A percentile compares a stretch with the other conserved stretches of the same genome.
These are phyloP conservation scores for Strongylocentrotus purpuratus DNA, from an alignment of 35 echinoderm and acorn worm genomes.

Conservation along the genomic window DNA sequence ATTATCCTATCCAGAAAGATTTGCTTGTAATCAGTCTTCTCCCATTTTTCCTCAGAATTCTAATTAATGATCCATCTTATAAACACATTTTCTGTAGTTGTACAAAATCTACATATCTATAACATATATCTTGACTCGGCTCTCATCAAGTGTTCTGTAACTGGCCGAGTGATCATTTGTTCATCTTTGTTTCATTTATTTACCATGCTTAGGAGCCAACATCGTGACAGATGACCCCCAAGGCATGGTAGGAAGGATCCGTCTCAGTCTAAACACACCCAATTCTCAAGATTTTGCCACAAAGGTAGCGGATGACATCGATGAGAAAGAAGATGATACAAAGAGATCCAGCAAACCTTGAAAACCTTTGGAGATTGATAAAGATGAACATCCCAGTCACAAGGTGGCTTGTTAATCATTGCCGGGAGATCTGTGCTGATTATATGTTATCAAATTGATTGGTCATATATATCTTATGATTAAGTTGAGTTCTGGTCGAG, in stretches of 20 bases:
- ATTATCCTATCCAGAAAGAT: constrained; percentile 24
- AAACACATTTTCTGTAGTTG: no score
- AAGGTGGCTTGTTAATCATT: background rate
- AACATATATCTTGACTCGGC: no score
- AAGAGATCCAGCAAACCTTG: constrained; percentile 65
- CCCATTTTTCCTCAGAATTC: background rate
- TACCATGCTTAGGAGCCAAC: constrained; percentile 67
- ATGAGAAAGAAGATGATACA: constrained; percentile 79
- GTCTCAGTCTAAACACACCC: constrained; percentile 53
- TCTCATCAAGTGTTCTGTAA: no score
- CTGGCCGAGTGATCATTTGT: background rate
- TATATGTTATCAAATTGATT: background rate
- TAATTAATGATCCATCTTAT: no score
- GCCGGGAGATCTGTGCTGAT: background rate
- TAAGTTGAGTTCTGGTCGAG: no score
- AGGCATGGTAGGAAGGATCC: constrained; percentile 68
- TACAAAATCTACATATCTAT: no score
- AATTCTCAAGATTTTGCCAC: constrained; percentile 60
- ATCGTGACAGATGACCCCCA: constrained; percentile 82
- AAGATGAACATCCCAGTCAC: background rate
- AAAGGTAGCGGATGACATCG: constrained; percentile 79
- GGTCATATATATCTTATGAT: background rate
- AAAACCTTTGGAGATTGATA: background rate
- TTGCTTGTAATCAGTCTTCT: background rate
- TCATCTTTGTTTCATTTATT: background rate